Conservation (phyloP, 53 echinoderm and acorn worm genomes). For the Pentamera pediparva region DNA sequence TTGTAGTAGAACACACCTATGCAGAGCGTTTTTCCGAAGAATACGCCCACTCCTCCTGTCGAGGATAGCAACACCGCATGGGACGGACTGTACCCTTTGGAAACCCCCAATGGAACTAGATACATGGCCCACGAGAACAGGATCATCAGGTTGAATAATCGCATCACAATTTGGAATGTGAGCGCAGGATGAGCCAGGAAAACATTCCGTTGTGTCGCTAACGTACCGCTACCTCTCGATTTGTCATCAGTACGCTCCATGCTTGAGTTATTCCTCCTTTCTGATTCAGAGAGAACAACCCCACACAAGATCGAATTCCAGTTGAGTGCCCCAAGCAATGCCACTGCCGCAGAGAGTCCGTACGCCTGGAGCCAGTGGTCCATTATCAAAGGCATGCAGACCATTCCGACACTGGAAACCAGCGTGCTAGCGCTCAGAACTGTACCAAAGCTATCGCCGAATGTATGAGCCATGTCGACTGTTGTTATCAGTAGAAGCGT, state of each 20-base stretch:
- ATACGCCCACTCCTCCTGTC: neutral
- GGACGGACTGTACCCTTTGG: conserved; percentile 6
- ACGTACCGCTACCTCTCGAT: too few relatives aligned
- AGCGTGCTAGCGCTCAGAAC: neutral
- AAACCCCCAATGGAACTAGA: conserved; percentile 2
- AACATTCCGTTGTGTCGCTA: neutral
- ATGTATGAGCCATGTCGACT: neutral
- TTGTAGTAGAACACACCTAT: neutral
- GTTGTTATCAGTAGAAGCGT: neutral
- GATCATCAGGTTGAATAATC: neutral
- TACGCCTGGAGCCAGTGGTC: neutral
- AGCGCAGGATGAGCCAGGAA: neutral
- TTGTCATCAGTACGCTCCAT: too few relatives aligned
- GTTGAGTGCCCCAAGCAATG: conserved; percentile 1
- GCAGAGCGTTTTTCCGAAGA: neutral
- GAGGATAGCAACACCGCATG: neutral
- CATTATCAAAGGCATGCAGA: neutral
- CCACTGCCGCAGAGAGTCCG: neutral
- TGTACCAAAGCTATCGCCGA: neutral
- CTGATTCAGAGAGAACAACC: neutral
- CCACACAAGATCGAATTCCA: neutral
- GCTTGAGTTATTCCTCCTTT: too few relatives aligned
- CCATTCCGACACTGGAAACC: neutral
- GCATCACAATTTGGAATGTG: neutral
- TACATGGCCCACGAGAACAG: conserved; percentile 5